Evolutionary conservation across 2,888 invertebrate species (phyloP).

Genomic region (Drosophila mercatorum): DNA sequence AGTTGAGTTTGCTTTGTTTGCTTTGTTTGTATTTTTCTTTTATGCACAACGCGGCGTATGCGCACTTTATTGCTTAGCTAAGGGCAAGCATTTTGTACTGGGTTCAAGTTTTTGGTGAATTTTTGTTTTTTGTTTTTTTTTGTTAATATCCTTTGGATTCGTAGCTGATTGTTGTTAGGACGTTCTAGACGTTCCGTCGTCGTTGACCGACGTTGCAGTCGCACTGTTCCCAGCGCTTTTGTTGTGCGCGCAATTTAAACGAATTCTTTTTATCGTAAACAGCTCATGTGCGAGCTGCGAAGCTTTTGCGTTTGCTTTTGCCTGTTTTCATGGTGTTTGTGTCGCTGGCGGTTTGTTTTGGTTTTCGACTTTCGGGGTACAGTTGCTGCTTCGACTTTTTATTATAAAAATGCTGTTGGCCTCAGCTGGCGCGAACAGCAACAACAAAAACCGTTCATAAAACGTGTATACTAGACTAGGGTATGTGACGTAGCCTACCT

Average conservation of each 20-base stretch:
- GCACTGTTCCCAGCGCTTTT: conserved; percentile 70
- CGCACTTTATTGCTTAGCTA: conserved; percentile 55
- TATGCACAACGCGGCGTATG: conserved; percentile 60
- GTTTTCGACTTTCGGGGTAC: conserved; percentile 66
- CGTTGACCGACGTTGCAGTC: conserved; percentile 69
- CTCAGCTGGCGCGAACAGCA: conserved; percentile 50
- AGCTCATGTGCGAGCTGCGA: conserved; percentile 34
- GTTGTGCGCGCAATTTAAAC: conserved; percentile 76
- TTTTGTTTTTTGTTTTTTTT: conserved; percentile 15
- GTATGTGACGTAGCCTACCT: conserved; percentile 20
- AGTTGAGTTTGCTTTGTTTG: conserved; percentile 49
- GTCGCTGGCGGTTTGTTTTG: conserved; percentile 66
- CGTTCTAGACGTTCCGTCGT: conserved; percentile 58
- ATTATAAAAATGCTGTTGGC: conserved; percentile 71
- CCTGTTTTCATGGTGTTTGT: conserved; percentile 53
- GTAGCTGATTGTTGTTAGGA: conserved; percentile 32
- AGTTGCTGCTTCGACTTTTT: conserved; percentile 72
- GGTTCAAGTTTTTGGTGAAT: conserved; percentile 9
- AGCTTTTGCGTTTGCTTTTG: conserved; percentile 54
- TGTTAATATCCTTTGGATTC: conserved; percentile 19
- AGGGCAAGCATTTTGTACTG: conserved; percentile 60
- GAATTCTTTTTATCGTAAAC: conserved; percentile 76
- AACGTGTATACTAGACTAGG: conserved; percentile 25
- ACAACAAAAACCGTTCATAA: conserved; percentile 42
- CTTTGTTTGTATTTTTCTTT: conserved; percentile 22